Conservation (phyloP, 2,797 vertebrate genomes). For the Bothrops alternatus region DNA sequence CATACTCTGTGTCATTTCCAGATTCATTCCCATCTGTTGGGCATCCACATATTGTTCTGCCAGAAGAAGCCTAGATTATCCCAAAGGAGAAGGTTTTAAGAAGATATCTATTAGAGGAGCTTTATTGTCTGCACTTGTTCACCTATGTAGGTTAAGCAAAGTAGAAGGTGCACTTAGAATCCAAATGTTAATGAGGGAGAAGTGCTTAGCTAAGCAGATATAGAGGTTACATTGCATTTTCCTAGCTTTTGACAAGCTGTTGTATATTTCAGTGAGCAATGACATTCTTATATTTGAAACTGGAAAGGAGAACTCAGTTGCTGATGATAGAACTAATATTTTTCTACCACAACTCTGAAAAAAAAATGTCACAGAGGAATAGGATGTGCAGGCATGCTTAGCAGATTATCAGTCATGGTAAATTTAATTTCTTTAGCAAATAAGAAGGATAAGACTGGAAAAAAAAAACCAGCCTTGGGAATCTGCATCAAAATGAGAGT, state of each 20-base stretch:
- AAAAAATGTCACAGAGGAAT: neutral
- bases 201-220: slow-evolving; percentile 42
- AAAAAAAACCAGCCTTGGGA: neutral
- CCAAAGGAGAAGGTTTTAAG: slow-evolving; percentile 40
- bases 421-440: slow-evolving; percentile 15
- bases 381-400: neutral
- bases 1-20: neutral
- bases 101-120: slow-evolving; percentile 42
- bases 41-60: neutral
- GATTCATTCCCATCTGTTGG: neutral
- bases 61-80: fast-evolving
- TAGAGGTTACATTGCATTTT: slow-evolving; percentile 45
- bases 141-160: slow-evolving; percentile 52
- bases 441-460: neutral
- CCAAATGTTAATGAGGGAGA: slow-evolving; percentile 48
- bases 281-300: slow-evolving; percentile 34
- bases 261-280: slow-evolving; percentile 38
- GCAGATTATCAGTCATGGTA: neutral
- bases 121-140: slow-evolving; percentile 34
- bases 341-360: slow-evolving; percentile 33
- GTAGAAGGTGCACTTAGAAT: slow-evolving; percentile 51
- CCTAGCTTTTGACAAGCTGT: slow-evolving; percentile 6
- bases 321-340: slow-evolving; percentile 13
- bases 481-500: neutral
- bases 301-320: slow-evolving; percentile 10